Conservation (phyloP, 2,797 vertebrate genomes). For the Anisognathus igniventris region DNA sequence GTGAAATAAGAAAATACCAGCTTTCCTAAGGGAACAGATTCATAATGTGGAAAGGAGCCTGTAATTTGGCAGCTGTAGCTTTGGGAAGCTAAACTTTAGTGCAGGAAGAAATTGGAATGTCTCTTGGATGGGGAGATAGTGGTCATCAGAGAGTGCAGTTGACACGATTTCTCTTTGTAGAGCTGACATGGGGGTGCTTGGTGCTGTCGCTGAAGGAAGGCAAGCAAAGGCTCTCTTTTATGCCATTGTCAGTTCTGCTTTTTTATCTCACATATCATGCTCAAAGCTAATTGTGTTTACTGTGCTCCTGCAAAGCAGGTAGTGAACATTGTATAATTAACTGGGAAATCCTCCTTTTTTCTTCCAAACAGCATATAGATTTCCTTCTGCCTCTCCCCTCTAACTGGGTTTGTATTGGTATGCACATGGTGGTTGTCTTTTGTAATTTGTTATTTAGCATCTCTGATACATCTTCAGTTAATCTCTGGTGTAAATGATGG, state of each 20-base stretch:
- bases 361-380: neutral
- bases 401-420: neutral
- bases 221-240: neutral
- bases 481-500: neutral
- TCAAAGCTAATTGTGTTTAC: slow-evolving; percentile 58
- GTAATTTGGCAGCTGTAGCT: slow-evolving; percentile 43
- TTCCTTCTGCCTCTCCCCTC: neutral
- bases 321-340: slow-evolving; percentile 25
- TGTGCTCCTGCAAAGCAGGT: slow-evolving; percentile 28
- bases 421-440: rapidly evolving
- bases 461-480: neutral
- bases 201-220: slow-evolving; percentile 5
- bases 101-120: slow-evolving; percentile 58
- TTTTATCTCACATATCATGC: slow-evolving; percentile 14
- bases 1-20: slow-evolving; percentile 51
- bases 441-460: neutral
- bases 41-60: slow-evolving; percentile 41
- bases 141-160: slow-evolving; percentile 33
- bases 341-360: neutral
- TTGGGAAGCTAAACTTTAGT: slow-evolving; percentile 27
- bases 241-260: slow-evolving; percentile 45
- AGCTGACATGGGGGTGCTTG: slow-evolving; percentile 1
- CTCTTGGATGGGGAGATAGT: slow-evolving; percentile 40
- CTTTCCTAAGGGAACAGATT: slow-evolving; percentile 36
- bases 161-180: neutral